Evolutionary conservation across 2,113 vertebrate species (phyloP).

Genomic region (Myrmecophaga tridactyla): DNA sequence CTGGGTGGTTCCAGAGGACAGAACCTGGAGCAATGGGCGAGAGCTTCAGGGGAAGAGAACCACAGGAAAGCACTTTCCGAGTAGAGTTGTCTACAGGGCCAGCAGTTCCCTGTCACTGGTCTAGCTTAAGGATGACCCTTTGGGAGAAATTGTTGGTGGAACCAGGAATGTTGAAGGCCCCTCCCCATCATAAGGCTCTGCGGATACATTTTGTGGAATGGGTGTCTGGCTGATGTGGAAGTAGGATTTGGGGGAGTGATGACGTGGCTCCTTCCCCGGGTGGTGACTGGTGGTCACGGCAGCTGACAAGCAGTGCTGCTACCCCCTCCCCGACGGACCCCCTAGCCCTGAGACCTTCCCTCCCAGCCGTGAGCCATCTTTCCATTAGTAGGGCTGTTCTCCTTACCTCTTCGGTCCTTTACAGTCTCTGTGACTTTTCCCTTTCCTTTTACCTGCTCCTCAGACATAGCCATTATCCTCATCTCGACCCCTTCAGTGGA

Average conservation of each 20-base stretch:
- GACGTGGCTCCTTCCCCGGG: not conserved
- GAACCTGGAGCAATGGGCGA: not conserved
- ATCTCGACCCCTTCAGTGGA: not conserved
- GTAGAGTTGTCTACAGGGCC: not conserved
- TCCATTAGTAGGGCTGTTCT: accelerated
- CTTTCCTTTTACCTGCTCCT: not conserved
- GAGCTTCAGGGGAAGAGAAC: not conserved
- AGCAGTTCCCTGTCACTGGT: not conserved
- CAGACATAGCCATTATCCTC: accelerated
- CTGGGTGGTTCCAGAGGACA: not conserved
- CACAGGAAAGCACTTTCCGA: not conserved
- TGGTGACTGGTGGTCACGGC: not conserved
- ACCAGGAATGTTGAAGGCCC: not conserved
- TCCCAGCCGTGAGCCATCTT: not conserved
- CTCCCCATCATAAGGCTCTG: not conserved
- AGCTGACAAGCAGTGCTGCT: too few relatives aligned
- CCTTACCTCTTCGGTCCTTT: not conserved
- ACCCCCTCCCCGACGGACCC: not conserved
- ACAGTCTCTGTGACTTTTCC: not conserved
- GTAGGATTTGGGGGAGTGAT: not conserved
- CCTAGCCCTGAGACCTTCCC: not conserved
- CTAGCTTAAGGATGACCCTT: not conserved
- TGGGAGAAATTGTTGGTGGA: not conserved
- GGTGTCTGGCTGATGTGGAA: not conserved
- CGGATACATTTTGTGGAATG: not conserved